A percentile compares a stretch with the other conserved stretches of the same genome.
These are phyloP conservation scores for Clitarchus hookeri DNA, from an alignment of 2,888 invertebrate species.

Conservation along the genomic window DNA sequence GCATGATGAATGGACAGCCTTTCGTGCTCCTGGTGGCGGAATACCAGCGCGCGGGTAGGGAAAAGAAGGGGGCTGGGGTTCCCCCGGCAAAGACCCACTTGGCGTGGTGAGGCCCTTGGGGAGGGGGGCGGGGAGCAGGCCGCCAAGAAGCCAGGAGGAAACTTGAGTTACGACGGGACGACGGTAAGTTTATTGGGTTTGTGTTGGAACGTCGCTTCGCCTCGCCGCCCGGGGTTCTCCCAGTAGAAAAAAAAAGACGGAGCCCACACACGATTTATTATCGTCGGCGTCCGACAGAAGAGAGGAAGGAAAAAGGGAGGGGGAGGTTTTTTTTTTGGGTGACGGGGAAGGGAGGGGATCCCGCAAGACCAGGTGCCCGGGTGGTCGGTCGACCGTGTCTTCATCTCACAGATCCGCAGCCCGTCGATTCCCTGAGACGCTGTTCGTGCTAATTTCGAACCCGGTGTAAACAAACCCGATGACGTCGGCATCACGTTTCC, in stretches of 20 bases:
- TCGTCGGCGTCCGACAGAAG: background rate
- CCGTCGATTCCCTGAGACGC: background rate
- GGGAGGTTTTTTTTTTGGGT: background rate
- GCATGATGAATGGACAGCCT: background rate
- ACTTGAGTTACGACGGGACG: background rate
- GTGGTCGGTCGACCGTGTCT: background rate
- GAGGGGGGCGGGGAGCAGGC: background rate
- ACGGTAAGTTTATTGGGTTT: slow-evolving; percentile 9
- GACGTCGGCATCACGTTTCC: too few relatives aligned
- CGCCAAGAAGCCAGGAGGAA: background rate
- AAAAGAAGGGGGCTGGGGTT: background rate
- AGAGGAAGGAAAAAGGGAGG: background rate
- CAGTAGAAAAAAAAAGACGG: background rate
- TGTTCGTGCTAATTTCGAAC: background rate
- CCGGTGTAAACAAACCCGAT: background rate
- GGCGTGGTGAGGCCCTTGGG: background rate
- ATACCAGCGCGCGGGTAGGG: background rate
- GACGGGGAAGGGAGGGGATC: background rate
- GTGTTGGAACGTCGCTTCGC: background rate
- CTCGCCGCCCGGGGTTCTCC: background rate
- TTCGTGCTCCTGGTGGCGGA: background rate
- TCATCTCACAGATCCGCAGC: background rate
- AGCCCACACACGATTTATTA: background rate
- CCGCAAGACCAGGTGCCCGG: background rate
- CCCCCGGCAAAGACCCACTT: background rate